These are phyloP conservation scores for Andricus quercusramuli DNA, from an alignment of 2,888 invertebrate genomes.

Conservation along the genomic window DNA sequence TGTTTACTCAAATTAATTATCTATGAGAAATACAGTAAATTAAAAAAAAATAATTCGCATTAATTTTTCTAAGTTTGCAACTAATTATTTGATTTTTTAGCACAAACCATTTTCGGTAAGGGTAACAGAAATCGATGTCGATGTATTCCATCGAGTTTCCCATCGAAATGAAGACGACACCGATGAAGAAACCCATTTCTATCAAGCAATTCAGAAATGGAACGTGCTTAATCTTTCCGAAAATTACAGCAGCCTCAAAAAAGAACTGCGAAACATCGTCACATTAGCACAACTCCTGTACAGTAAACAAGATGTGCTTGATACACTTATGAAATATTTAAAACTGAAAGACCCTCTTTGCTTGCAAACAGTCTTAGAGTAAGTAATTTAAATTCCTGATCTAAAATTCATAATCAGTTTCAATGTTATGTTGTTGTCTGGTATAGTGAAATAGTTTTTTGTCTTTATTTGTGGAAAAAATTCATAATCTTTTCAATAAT, in stretches of 20 bases:
- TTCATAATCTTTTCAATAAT: slow-evolving; percentile 15
- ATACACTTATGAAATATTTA: slow-evolving; percentile 87
- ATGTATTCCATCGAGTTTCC: slow-evolving; percentile 91
- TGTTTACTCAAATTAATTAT: no score
- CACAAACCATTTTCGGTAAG: slow-evolving; percentile 93
- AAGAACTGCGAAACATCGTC: slow-evolving; percentile 87
- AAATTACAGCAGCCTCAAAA: slow-evolving; percentile 88
- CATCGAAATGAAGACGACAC: slow-evolving; percentile 86
- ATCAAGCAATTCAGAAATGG: slow-evolving; percentile 93
- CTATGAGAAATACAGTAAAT: no score
- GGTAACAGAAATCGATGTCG: slow-evolving; percentile 91
- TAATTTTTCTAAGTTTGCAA: slow-evolving; percentile 41
- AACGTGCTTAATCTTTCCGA: slow-evolving; percentile 91
- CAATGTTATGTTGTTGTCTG: no score
- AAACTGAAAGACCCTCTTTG: slow-evolving; percentile 86
- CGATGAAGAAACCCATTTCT: slow-evolving; percentile 89
- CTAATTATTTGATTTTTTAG: slow-evolving; percentile 79
- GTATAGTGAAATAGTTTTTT: no score
- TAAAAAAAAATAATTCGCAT: background rate
- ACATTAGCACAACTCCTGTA: slow-evolving; percentile 92
- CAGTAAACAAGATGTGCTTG: slow-evolving; percentile 87
- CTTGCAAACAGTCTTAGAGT: slow-evolving; percentile 92
- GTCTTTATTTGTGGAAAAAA: background rate
- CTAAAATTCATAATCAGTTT: background rate
- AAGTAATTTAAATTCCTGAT: slow-evolving; percentile 78